A percentile compares a stretch with the other conserved stretches of the same genome.
phyloP scores from a whole-genome alignment of 2,797 vertebrate species.

The Myotis planiceps region DNA sequence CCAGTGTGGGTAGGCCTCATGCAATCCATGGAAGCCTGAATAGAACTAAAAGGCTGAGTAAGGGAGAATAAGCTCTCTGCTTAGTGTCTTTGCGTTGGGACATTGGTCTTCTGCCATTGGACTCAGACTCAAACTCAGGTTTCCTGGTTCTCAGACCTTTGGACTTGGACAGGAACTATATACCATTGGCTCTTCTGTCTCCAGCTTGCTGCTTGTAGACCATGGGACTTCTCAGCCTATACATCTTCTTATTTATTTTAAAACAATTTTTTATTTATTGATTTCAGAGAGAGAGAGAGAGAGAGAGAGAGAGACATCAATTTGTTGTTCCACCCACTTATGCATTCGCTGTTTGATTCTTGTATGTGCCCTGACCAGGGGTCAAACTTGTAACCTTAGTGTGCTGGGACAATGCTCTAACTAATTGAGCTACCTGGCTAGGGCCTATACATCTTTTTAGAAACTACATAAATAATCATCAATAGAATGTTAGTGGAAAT shows the following conservation, averaged over 20 bases:
- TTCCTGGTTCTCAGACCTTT: not conserved
- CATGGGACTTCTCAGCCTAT: not conserved
- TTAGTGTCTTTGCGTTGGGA: not conserved
- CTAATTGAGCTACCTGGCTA: not conserved
- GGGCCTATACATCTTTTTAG: not conserved
- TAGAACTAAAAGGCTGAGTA: not conserved
- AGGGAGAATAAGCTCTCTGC: not conserved
- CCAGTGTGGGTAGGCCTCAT: not conserved
- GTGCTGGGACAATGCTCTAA: not conserved
- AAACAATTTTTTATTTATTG: not conserved
- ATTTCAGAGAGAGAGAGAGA: not conserved
- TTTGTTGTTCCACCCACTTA: not conserved
- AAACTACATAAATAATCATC: constrained; percentile 10
- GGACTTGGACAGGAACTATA: not conserved
- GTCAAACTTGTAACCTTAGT: not conserved
- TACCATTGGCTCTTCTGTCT: not conserved
- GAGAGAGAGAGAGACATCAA: not conserved
- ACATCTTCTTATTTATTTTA: not conserved
- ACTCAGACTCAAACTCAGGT: not conserved
- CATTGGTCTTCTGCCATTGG: not conserved
- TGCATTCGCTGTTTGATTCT: not conserved
- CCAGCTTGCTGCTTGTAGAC: not conserved
- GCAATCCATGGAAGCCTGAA: not conserved
- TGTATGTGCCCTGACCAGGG: not conserved
- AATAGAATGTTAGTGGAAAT: not conserved